Evolutionary conservation across 2,888 invertebrate species (phyloP), one percentile per base, ranked within the genome.

Genomic region (Polymixis lichenea): DNA sequence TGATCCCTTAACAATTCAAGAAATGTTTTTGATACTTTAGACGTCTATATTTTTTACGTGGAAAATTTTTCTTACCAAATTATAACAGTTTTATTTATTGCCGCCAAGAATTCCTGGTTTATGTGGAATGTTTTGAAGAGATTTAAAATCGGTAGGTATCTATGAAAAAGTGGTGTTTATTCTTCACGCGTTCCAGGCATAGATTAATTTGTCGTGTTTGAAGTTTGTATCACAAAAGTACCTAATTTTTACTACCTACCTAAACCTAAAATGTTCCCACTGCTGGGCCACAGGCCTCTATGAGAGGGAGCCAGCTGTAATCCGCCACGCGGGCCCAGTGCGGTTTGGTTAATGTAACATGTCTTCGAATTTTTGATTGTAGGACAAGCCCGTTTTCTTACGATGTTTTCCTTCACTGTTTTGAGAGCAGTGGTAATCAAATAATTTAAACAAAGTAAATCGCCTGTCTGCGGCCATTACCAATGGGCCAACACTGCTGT

Each of bases 61-160:
- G 22, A 53, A 65, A 58, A 58, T 17, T 8, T 61, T 43, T 22
- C 17, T 28, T 28, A 17, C 15, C 56, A 77, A 83, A 84, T 84
- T 68, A 62, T 38, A 64, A 19, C 32, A 25, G 61, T 55, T 49
- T 62, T 46, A 84, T 80, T 83, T 83, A 80, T 56, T 69, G 53
- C 8, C 49, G 15, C 46, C 25, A 65, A 61, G 22, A 53, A 62
- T 75, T 32, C 19, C 7, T 17, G 15, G 38, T 58, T 13, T 58
- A 11, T 22, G 22, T 49, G 28, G 55, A 75, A 72, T 66, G 28
- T 70, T 61, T 61, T n/a, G 7, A 51, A 61, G 32, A 53, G 4
- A 74, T 51, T 56, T 65, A 66, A 56, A 38, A 61, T n/a, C n/a
- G n/a, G n/a, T 46, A 32, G 38, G 25, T 19, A 46, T 32, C 0